phyloP scores from a whole-genome alignment of 2,888 invertebrate species.

The Agriopis marginaria region DNA sequence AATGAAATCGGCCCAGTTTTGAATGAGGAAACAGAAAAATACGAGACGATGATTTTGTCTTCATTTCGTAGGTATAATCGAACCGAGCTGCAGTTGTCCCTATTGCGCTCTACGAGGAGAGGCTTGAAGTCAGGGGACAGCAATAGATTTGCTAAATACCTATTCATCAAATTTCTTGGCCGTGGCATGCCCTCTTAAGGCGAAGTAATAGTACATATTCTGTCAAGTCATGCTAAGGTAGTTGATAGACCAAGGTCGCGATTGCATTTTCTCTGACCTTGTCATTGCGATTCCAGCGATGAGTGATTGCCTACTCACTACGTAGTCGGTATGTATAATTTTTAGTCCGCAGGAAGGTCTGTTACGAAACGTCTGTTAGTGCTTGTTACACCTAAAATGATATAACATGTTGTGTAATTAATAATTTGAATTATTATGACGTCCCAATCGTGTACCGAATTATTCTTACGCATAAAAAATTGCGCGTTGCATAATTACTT shows the following conservation, averaged over 20 bases:
- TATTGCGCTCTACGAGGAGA: too few species aligned
- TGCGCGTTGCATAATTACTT: too few species aligned
- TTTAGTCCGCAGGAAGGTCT: background rate
- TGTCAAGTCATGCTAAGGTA: background rate
- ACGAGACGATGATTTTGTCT: too few species aligned
- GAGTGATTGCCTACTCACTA: background rate
- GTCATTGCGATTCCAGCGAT: conserved; percentile 1
- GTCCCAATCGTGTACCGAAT: background rate
- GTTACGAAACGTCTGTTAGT: background rate
- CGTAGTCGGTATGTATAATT: background rate
- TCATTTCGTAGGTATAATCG: too few species aligned
- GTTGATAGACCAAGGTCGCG: conserved; percentile 1
- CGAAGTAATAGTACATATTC: background rate
- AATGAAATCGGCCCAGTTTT: too few species aligned
- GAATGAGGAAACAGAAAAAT: too few species aligned
- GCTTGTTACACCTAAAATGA: background rate
- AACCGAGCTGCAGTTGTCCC: too few species aligned
- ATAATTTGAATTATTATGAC: background rate
- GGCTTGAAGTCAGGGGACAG: too few species aligned
- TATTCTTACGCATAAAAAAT: background rate
- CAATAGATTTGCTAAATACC: too few species aligned
- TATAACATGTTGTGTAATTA: conserved; percentile 5
- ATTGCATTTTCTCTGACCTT: conserved; percentile 13
- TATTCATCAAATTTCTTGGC: too few species aligned
- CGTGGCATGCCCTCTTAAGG: too few species aligned